These are phyloP conservation scores for Mustela erminea DNA, from an alignment of 2,797 vertebrate genomes.

Conservation along the genomic window DNA sequence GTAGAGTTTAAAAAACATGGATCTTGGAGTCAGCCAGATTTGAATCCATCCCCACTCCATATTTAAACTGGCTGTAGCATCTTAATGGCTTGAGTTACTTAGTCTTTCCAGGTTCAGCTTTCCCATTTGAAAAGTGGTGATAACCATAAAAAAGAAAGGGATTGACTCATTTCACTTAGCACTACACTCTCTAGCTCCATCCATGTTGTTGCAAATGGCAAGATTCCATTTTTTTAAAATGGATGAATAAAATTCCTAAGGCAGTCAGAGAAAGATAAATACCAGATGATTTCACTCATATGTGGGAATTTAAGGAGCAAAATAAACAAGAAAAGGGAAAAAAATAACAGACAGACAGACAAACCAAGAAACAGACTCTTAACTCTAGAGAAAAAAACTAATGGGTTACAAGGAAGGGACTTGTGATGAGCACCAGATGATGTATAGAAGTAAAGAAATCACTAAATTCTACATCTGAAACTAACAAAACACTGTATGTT, in stretches of 20 bases:
- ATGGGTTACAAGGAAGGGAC: background rate
- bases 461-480: background rate
- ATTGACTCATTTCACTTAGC: background rate
- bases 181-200: background rate
- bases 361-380: background rate
- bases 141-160: background rate
- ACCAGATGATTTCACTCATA: background rate
- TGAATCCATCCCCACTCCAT: background rate
- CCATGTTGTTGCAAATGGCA: background rate
- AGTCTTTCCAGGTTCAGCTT: background rate
- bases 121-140: conserved; percentile 7
- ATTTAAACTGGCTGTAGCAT: background rate
- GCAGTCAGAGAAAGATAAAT: background rate
- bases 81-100: background rate
- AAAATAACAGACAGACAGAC: too few relatives aligned
- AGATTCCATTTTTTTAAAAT: background rate
- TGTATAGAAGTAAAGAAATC: background rate
- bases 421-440: background rate
- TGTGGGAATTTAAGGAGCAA: background rate
- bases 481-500: background rate
- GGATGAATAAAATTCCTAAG: background rate
- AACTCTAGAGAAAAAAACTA: background rate
- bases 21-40: background rate
- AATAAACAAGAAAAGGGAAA: background rate
- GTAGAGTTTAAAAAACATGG: background rate